phyloP scores from a whole-genome alignment of 2,888 invertebrate species.

The Yponomeuta plumbellus region DNA sequence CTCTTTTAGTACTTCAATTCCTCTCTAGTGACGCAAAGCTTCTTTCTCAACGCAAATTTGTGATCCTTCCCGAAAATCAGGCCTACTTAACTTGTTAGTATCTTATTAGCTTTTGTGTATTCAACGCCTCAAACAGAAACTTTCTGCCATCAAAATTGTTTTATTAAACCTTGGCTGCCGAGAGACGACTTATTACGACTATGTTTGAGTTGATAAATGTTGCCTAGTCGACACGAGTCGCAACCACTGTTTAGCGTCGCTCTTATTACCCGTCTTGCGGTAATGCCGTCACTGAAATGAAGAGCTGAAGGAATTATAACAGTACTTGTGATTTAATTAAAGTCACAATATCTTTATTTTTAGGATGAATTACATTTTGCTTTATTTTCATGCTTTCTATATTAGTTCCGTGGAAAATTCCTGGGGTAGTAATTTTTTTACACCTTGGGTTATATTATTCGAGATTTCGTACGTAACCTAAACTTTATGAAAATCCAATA shows the following conservation, averaged over 20 bases:
- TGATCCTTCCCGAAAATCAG: neutral
- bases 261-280: neutral
- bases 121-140: neutral
- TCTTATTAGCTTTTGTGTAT: neutral
- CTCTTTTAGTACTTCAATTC: neutral
- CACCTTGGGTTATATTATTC: too few relatives aligned
- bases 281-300: too few relatives aligned
- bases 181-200: neutral
- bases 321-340: too few relatives aligned
- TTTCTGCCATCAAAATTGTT: neutral
- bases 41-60: neutral
- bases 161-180: neutral
- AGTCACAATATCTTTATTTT: too few relatives aligned
- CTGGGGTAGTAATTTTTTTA: too few relatives aligned
- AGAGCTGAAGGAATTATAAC: too few relatives aligned
- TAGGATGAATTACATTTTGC: too few relatives aligned
- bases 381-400: too few relatives aligned
- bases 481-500: too few relatives aligned
- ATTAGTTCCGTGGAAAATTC: too few relatives aligned
- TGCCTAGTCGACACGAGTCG: neutral
- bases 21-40: neutral
- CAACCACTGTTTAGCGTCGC: neutral
- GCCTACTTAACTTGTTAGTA: neutral
- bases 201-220: neutral
- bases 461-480: too few relatives aligned